These are phyloP conservation scores for Aphaenogaster floridana DNA, from an alignment of 1,140 invertebrate species.

Conservation along the genomic window DNA sequence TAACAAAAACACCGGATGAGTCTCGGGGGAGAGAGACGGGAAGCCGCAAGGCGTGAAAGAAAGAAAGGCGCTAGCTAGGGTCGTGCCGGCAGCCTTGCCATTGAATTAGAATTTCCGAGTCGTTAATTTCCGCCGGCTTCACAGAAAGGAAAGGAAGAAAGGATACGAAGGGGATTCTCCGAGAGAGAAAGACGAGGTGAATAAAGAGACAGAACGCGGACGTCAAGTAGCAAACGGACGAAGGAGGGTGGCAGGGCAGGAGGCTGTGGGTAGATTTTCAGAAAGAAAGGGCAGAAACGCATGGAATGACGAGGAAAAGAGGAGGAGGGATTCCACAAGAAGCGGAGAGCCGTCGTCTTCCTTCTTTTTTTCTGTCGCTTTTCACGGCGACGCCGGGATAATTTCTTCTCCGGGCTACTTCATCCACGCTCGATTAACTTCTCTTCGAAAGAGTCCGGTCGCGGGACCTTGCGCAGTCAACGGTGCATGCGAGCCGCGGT, in stretches of 20 bases:
- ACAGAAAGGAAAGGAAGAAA: not conserved
- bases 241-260: not conserved
- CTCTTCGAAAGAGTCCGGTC: conserved; percentile 40
- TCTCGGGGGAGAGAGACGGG: not conserved
- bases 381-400: conserved; percentile 22
- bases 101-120: conserved; percentile 78
- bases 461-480: conserved; percentile 67
- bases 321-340: not conserved
- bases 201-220: conserved; percentile 38
- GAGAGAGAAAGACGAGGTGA: not conserved
- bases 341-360: conserved; percentile 14
- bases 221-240: conserved; percentile 34
- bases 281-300: conserved; percentile 6
- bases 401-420: conserved; percentile 67
- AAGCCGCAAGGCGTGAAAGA: conserved; percentile 50
- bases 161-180: not conserved
- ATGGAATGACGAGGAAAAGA: not conserved
- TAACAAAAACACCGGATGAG: conserved; percentile 56
- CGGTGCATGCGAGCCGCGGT: conserved; percentile 50
- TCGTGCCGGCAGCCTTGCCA: conserved; percentile 72
- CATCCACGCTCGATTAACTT: conserved; percentile 75
- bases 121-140: conserved; percentile 74
- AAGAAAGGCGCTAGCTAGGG: conserved; percentile 68
- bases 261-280: not conserved
- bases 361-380: conserved; percentile 22